Evolutionary conservation across 1,140 invertebrate genomes (phyloP).

Genomic region (Solenopsis fugax): DNA sequence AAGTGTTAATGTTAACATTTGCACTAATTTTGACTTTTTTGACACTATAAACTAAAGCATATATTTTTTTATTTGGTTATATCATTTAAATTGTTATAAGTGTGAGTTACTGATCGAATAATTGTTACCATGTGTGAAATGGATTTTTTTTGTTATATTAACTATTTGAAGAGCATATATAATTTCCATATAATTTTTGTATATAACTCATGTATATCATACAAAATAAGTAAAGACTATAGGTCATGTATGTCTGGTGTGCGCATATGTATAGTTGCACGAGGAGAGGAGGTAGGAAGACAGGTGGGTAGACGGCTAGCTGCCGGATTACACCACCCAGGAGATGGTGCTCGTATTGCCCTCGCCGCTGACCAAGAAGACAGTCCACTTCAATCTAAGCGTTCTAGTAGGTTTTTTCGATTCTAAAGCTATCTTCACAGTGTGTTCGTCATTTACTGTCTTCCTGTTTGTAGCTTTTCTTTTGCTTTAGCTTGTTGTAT

Average conservation of each 20-base stretch:
- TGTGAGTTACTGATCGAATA: background rate
- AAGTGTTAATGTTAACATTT: constrained; percentile 19
- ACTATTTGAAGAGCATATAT: background rate
- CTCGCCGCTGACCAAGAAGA: constrained; percentile 90
- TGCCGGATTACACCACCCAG: constrained; percentile 87
- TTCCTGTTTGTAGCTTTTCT: constrained; percentile 52
- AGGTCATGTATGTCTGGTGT: constrained; percentile 76
- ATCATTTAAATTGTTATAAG: background rate
- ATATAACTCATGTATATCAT: constrained; percentile 22
- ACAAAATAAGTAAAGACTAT: constrained; percentile 48
- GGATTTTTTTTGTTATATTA: background rate
- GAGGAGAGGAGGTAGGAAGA: constrained; percentile 88
- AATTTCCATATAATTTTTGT: background rate
- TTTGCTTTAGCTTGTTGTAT: constrained; percentile 36
- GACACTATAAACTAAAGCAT: background rate
- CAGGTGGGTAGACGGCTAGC: constrained; percentile 89
- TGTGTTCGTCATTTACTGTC: constrained; percentile 60
- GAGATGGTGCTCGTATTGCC: constrained; percentile 87
- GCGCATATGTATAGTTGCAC: constrained; percentile 87
- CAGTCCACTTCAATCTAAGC: constrained; percentile 92
- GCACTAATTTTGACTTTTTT: background rate
- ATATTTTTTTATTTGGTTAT: background rate
- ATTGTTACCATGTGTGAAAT: background rate
- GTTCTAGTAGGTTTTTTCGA: constrained; percentile 90
- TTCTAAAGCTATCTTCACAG: constrained; percentile 77